These are phyloP conservation scores for Patella caerulea DNA, from an alignment of 2,888 invertebrate species.

Conservation along the genomic window DNA sequence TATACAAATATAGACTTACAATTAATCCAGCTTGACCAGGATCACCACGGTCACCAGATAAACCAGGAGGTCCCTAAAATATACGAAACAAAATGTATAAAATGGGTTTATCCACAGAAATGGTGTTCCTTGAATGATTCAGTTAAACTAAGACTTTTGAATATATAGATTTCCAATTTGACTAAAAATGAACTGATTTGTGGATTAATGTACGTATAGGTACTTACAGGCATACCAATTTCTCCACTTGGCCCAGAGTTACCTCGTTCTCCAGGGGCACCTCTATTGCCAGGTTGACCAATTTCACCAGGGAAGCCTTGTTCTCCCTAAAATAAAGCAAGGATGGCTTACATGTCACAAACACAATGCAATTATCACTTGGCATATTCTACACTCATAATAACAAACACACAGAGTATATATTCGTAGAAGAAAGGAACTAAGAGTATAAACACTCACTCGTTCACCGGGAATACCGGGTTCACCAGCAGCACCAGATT, in stretches of 20 bases:
- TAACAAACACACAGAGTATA: neutral
- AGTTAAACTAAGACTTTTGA: too few species aligned
- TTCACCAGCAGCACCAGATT: constrained; percentile 36
- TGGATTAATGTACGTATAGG: neutral
- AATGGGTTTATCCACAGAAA: too few species aligned
- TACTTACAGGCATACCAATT: constrained; percentile 47
- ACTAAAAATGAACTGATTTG: neutral
- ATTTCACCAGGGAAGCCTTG: constrained; percentile 39
- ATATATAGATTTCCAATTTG: neutral
- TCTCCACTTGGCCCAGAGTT: constrained; percentile 45
- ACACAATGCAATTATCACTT: too few species aligned
- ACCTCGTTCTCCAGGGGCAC: constrained; percentile 55
- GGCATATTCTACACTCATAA: too few species aligned
- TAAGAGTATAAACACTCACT: constrained; percentile 25
- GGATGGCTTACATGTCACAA: neutral
- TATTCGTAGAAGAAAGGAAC: too few species aligned
- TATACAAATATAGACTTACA: constrained; percentile 42
- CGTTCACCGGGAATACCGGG: constrained; percentile 44
- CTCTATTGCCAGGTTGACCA: constrained; percentile 45
- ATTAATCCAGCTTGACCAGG: constrained; percentile 70
- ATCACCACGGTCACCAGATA: constrained; percentile 79
- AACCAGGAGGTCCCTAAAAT: constrained; percentile 52
- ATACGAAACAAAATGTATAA: constrained; percentile 6
- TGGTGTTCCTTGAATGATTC: too few species aligned
- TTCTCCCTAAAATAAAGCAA: constrained; percentile 30